These are phyloP conservation scores for Perca schrenkii DNA, from an alignment of 2,113 vertebrate genomes.

Conservation along the genomic window DNA sequence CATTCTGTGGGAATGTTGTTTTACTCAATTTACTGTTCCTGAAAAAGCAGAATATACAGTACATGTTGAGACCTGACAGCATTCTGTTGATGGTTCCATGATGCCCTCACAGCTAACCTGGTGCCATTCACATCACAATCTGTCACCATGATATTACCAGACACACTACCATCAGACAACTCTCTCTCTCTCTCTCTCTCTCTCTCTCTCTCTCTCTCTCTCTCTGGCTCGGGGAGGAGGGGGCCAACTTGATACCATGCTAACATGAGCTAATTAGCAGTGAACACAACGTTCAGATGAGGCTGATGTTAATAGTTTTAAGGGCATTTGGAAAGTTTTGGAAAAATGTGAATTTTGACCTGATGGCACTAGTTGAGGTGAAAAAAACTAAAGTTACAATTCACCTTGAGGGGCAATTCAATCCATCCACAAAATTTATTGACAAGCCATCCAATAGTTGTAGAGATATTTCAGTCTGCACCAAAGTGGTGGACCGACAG, in stretches of 20 bases:
- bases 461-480: neutral
- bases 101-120: constrained; percentile 38
- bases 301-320: neutral
- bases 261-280: neutral
- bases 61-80: neutral
- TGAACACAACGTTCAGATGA: neutral
- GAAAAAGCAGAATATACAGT: constrained; percentile 34
- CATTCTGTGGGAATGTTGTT: constrained; percentile 17
- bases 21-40: constrained; percentile 18
- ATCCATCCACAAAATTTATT: neutral
- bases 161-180: too few species aligned
- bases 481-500: neutral
- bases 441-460: constrained; percentile 3
- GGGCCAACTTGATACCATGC: neutral
- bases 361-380: neutral
- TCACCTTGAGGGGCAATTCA: neutral
- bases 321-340: neutral
- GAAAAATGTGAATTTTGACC: neutral
- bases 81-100: constrained; percentile 41
- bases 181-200: too few species aligned
- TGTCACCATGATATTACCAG: constrained; percentile 12
- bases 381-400: neutral
- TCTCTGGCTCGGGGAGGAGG: too few species aligned
- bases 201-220: too few species aligned
- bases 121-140: constrained; percentile 8